phyloP scores from a whole-genome alignment of 2,113 vertebrate species.

The Vidua chalybeata region DNA sequence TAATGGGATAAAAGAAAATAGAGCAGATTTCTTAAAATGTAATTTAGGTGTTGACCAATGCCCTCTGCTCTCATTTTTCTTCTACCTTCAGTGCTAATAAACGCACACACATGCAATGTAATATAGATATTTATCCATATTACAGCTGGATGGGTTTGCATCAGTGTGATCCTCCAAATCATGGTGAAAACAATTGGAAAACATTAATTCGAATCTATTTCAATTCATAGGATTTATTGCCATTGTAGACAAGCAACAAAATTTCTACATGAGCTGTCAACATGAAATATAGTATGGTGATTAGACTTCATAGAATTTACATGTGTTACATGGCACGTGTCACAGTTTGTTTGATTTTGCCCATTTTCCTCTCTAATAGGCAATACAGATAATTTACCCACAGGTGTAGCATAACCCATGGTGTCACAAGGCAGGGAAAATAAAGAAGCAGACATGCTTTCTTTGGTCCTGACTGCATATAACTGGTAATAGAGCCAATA shows the following conservation, averaged over 20 bases:
- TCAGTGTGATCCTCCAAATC: not conserved
- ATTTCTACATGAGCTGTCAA: not conserved
- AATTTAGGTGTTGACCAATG: not conserved
- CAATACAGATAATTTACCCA: not conserved
- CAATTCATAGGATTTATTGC: not conserved
- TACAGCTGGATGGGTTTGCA: not conserved
- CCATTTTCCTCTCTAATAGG: not conserved
- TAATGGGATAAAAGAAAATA: not conserved
- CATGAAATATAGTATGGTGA: not conserved
- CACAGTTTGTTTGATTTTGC: not conserved
- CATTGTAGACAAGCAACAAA: not conserved
- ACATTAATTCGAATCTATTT: not conserved
- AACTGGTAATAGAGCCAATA: not conserved
- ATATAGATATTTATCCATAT: slow-evolving; percentile 5
- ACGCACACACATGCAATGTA: not conserved
- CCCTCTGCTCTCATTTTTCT: not conserved
- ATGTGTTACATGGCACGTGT: not conserved
- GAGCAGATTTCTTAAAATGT: not conserved
- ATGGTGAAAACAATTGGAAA: not conserved
- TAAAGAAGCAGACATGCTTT: not conserved
- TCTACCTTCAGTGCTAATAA: not conserved
- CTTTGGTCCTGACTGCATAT: not conserved
- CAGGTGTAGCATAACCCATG: not conserved
- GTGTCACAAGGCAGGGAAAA: not conserved
- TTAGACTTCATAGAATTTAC: not conserved